phyloP scores from a whole-genome alignment of 2,888 invertebrate genomes.

The Tuberolachnus salignus region DNA sequence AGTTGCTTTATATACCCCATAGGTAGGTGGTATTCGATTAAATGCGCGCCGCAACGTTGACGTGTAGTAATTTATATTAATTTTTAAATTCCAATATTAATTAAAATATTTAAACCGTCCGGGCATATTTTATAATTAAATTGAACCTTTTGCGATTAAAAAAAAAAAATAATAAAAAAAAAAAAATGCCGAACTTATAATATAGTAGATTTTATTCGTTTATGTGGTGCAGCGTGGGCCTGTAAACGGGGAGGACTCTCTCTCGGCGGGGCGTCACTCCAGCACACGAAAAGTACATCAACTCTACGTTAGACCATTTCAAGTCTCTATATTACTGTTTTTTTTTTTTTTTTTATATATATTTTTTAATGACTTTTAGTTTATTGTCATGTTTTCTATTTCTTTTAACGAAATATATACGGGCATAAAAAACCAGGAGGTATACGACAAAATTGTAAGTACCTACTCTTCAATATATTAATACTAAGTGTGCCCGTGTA shows the following conservation, averaged over 20 bases:
- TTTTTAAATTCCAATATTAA: no score
- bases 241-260: neutral
- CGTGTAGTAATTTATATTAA: no score
- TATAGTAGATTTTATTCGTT: constrained; percentile 11
- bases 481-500: neutral
- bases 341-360: constrained; percentile 30
- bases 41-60: no score
- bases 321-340: neutral
- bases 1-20: no score
- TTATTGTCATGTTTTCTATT: constrained; percentile 27
- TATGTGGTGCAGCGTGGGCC: neutral
- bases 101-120: no score
- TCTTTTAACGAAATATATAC: constrained; percentile 17
- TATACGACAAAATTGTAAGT: constrained; percentile 29
- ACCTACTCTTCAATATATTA: constrained; percentile 46
- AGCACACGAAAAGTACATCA: constrained; percentile 15
- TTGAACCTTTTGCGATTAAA: no score
- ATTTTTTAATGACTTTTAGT: constrained; percentile 43
- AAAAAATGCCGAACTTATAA: no score
- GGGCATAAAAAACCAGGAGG: neutral
- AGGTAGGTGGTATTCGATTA: no score
- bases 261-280: neutral
- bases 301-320: constrained; percentile 26
- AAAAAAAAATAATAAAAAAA: no score
- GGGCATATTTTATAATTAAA: no score